Evolutionary conservation across 2,113 vertebrate genomes (phyloP).

Genomic region (Ctenomys sociabilis): DNA sequence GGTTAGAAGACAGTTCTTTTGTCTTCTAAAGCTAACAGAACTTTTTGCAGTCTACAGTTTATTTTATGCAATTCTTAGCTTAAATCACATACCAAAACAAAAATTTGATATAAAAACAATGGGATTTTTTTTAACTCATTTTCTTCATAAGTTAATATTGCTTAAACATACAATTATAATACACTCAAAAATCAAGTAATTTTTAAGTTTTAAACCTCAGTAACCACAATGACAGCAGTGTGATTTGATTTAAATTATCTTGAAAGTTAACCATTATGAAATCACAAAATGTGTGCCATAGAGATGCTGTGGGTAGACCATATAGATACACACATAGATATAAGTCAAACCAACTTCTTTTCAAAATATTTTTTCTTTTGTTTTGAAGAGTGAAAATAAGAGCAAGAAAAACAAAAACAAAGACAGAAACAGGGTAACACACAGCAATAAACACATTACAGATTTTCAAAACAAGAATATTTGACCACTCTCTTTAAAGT

Average conservation of each 20-base stretch:
- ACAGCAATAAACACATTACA: too few relatives aligned
- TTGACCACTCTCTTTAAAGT: too few relatives aligned
- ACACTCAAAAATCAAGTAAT: not conserved
- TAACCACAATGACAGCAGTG: not conserved
- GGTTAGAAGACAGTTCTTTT: constrained; percentile 5
- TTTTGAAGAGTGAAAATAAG: too few relatives aligned
- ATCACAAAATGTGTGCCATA: not conserved
- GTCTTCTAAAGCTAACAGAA: constrained; percentile 50
- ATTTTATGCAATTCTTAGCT: too few relatives aligned
- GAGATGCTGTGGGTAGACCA: not conserved
- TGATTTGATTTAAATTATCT: not conserved
- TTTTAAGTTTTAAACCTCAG: not conserved
- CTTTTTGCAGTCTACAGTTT: not conserved
- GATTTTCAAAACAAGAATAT: too few relatives aligned
- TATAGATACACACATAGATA: not conserved
- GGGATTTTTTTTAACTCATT: not conserved
- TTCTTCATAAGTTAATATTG: not conserved
- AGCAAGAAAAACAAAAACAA: too few relatives aligned
- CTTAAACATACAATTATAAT: not conserved
- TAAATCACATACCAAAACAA: not conserved
- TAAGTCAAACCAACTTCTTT: too few relatives aligned
- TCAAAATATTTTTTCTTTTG: too few relatives aligned
- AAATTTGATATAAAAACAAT: not conserved
- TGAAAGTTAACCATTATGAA: not conserved
- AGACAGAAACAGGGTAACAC: too few relatives aligned